Evolutionary conservation across 2,113 vertebrate genomes (phyloP), one percentile per base, ranked within the genome.

Genomic region (Erythrocercus mccallii): DNA sequence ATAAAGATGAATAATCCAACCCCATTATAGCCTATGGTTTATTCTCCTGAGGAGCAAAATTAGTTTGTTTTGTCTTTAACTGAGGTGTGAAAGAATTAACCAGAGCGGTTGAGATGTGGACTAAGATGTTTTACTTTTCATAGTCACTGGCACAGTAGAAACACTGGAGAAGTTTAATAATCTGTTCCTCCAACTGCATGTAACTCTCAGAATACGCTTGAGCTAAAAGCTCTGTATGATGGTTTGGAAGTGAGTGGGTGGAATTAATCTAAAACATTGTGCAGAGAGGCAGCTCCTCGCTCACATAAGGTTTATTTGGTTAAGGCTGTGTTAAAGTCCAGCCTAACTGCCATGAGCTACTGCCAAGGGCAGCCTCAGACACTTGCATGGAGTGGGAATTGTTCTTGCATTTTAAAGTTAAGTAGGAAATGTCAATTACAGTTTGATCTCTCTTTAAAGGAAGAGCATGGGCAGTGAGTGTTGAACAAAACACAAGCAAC

Each of bases 51-150:
- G n/a, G 25, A 84, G 35, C 2, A 18, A 54, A 86, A 60, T 70
- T 12, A 28, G 12, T 77, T 81, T 58, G 17, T 62, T 95, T 92
- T 92, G 48, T 57, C 71, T 83, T 86, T 90, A 81, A 33, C 7
- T 35, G 64, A 72, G 30, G 38, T 48, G 58, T 61, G 58, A 80
- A 57, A 12, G 71, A 54, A 83, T 78, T 57, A 80, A 7, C 38
- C 33, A 47, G 76, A 83, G 42, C 42, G 62, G 38, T 1, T 4
- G 23, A 58, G 44, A 35, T n/a, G 76, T 68, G 65, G 56, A 58
- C 28, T 27, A 25, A 77, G 33, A 15, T 76, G 33, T 79, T 90
- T 54, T 25, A 22, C 37, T 54, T 60, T 64, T 76, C 51, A 10
- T 4, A 42, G n/a, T 66, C 48, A 54, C 35, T 44, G 72, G 48